Percentiles rank a stretch among this genome's conserved stretches.
Evolutionary conservation across 1,140 invertebrate genomes (phyloP).

Genomic region (Hyles vespertilio): DNA sequence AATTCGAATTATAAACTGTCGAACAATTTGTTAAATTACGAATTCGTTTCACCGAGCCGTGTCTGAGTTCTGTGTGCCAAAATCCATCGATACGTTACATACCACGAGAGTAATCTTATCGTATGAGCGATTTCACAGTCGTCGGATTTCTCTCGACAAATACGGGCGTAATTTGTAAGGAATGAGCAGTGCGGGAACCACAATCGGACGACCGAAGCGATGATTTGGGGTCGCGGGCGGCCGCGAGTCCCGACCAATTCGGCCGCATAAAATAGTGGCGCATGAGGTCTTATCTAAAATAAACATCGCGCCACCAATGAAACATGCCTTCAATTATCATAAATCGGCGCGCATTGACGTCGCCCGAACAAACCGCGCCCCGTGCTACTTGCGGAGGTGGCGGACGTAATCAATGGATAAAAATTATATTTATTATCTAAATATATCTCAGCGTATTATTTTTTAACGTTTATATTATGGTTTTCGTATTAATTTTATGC

Average conservation of each 20-base stretch:
- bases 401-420: constrained; percentile 4
- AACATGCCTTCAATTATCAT: constrained; percentile 75
- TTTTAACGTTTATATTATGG: no score
- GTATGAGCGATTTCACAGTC: constrained; percentile 53
- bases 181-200: constrained; percentile 54
- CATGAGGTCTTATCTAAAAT: constrained; percentile 70
- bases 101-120: constrained; percentile 39
- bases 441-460: no score
- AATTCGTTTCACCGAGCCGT: constrained; percentile 27
- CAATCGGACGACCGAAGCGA: constrained; percentile 44
- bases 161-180: constrained; percentile 56
- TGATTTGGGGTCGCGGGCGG: constrained; percentile 53
- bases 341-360: constrained; percentile 69
- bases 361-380: constrained; percentile 62
- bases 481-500: no score
- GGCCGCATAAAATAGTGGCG: constrained; percentile 70
- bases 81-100: constrained; percentile 29
- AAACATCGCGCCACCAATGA: constrained; percentile 72
- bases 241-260: constrained; percentile 60
- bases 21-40: constrained; percentile 23
- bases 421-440: not conserved
- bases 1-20: constrained; percentile 13
- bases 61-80: constrained; percentile 12
- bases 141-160: constrained; percentile 46
- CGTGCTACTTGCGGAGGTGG: constrained; percentile 40